Percentiles rank a stretch among this genome's conserved stretches.
Evolutionary conservation across 2,113 vertebrate species (phyloP).

Genomic region (Microcebus ravelobensis): DNA sequence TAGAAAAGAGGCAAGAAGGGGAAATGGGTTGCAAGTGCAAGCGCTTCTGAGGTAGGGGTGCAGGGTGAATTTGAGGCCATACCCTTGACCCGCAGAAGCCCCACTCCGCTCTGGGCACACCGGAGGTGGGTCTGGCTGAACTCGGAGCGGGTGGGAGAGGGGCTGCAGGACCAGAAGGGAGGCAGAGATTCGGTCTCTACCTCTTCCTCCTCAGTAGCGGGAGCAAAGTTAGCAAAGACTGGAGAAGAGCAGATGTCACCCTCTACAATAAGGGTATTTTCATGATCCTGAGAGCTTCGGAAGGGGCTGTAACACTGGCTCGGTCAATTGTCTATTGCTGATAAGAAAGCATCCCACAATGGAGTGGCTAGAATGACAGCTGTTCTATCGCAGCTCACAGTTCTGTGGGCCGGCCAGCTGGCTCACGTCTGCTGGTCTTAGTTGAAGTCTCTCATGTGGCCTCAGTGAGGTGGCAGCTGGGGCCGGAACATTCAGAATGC

Average conservation of each 20-base stretch:
- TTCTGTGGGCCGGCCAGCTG: background rate
- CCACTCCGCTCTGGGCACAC: background rate
- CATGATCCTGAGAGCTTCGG: background rate
- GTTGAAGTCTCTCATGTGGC: background rate
- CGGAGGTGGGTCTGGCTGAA: background rate
- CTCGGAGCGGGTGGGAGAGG: background rate
- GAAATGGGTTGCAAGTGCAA: accelerated
- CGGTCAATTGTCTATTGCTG: background rate
- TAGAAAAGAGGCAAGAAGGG: background rate
- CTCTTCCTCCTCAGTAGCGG: background rate
- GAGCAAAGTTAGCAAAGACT: background rate
- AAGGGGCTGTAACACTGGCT: background rate
- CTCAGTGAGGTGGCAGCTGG: background rate
- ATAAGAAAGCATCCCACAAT: background rate
- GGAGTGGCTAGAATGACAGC: no score
- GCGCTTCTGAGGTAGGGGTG: background rate
- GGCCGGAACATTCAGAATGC: background rate
- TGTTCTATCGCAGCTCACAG: background rate
- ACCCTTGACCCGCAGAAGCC: no score
- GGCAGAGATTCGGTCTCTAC: background rate
- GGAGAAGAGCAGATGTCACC: background rate
- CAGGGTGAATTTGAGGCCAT: accelerated
- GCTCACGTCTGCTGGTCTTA: background rate
- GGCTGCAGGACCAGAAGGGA: background rate
- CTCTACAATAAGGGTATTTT: background rate